Evolutionary conservation across 2,113 vertebrate species (phyloP).

Genomic region (Erpornis zantholeuca): DNA sequence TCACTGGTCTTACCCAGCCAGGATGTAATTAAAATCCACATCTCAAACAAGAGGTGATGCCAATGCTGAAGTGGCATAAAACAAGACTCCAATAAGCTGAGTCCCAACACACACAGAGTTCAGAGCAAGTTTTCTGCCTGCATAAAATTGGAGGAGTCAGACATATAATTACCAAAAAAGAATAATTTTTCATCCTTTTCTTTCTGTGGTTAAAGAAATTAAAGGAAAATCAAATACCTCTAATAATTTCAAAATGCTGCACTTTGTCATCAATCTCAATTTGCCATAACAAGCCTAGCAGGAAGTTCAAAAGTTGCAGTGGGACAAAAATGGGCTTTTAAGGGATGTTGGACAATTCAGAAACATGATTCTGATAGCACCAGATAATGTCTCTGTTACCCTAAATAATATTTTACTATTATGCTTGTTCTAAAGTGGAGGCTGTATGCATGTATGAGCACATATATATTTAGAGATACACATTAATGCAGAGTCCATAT

Average conservation of each 20-base stretch:
- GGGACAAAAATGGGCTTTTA: not conserved
- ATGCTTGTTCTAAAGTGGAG: not conserved
- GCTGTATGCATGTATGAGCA: not conserved
- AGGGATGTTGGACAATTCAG: not conserved
- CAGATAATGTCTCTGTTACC: not conserved
- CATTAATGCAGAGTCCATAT: not conserved
- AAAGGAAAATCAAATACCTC: constrained; percentile 33
- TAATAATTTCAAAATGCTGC: constrained; percentile 46
- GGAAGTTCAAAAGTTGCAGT: constrained; percentile 38
- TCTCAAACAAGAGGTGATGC: not conserved
- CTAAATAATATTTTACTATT: not conserved
- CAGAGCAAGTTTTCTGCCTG: not conserved
- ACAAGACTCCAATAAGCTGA: not conserved
- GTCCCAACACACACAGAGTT: not conserved
- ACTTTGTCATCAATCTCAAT: constrained; percentile 48
- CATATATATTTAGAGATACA: accelerated
- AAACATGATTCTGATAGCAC: not conserved
- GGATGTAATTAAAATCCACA: not conserved
- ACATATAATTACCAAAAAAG: not conserved
- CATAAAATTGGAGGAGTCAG: constrained; percentile 1
- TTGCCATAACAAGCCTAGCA: not conserved
- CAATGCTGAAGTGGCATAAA: not conserved
- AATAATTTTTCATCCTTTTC: constrained; percentile 8
- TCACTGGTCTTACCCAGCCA: not conserved
- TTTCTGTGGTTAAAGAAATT: not conserved